Evolutionary conservation across 53 echinoderm and acorn worm genomes (phyloP), one percentile per base, ranked within the genome.

Genomic region (Echinarachnius parma): DNA sequence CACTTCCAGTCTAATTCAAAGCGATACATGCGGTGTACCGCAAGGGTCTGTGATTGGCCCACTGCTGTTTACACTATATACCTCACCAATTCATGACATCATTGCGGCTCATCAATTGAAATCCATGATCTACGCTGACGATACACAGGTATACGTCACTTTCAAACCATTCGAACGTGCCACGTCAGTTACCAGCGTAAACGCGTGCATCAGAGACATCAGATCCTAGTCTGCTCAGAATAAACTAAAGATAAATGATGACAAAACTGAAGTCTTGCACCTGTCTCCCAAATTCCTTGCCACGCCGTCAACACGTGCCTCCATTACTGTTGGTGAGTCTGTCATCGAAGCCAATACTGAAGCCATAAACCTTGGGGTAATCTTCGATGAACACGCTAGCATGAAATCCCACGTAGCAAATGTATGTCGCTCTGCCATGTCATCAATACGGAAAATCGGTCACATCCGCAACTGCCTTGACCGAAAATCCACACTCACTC

Each of bases 61-160:
- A 26, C 31, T 0, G 8, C 23, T 78, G 4, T 78, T 78, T 25
- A 50, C 64, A 18, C 28, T 49, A 0, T 77, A 61, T 14, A 61
- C 47, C 21, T 27, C 78, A n/a, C 49, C 52, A 33, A 64, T 78
- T 33, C 15, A 63, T 27, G 62, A 77, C 49, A 77, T 77, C 53
- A 68, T 68, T 27, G 15, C 53, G 18, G 31, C 66, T 55, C 79
- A 66, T 34, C 44, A 31, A 21, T 33, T 80, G 27, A 29, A 66
- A 14, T 55, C 36, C 3, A 49, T 80, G 44, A 68, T 80, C 16
- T 79, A 79, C 28, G 79, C 79, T 3, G 80, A 80, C 31, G 80
- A 80, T 46, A 59, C 48, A 4, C 80, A 80, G 18, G 29, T 80
- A 4, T 80, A 68, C 44, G 20, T 59, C 15, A 36, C 68, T n/a